Evolutionary conservation across 2,797 vertebrate species (phyloP), one percentile per base, ranked within the genome.

Genomic region (Malurus leucopterus): DNA sequence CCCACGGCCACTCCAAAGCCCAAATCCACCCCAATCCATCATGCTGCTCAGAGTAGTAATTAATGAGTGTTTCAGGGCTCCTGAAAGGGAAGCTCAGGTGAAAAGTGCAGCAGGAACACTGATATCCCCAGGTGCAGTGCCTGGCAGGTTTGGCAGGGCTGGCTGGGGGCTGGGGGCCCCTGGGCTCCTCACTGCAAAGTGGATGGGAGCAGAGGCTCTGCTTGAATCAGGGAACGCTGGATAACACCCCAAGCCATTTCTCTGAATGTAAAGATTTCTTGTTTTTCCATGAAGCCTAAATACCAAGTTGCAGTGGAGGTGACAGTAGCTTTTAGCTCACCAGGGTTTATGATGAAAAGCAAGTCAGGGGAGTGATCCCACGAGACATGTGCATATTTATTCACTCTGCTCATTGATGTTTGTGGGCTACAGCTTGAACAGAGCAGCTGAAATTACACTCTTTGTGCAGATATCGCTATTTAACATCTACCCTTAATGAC

Each of bases 391-490:
- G 24, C 7, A 3, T 64, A 34, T 78, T 78, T 68, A 68, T 69
- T 79, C 86, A 49, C 18, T 11, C 47, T 61, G 8, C 74, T 69
- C 9, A 3, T 14, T 32, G 67, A 43, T 72, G 24, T 69, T 84
- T 78, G 84, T 74, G 81, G 71, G 63, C 32, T 78, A 55, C 50
- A 71, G 54, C 58, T 34, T 86, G 64, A 84, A 41, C 40, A 23
- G 22, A 81, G 74, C 69, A 44, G 55, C 62, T 68, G 70, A 92
- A 88, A 81, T 69, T 15, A 81, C 41, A 7, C 32, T 26, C 74
- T 67, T 71, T 44, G 81, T 49, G 53, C 36, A 50, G 81, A 38
- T 63, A 43, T 9, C 20, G 1, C 43, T 75, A 15, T 71, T 71
- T 81, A 81, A 34, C 82, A 81, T 77, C 50, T 74, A 70, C 67